Base-by-base conservation (phyloP, 2,113 vertebrate genomes). In the Callopanchax toddi region DNA sequence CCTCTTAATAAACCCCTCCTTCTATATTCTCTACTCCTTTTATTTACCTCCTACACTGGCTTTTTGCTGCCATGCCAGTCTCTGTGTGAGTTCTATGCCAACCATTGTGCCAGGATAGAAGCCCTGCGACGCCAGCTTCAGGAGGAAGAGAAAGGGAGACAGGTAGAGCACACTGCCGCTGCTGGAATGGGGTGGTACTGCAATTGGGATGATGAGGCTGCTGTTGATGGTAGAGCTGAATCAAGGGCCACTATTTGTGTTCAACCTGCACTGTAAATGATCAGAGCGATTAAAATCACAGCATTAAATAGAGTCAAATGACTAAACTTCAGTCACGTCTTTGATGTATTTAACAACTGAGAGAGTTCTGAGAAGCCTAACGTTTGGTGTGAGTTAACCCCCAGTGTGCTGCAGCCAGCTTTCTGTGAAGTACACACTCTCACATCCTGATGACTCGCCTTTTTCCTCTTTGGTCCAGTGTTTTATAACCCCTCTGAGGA, bases 1-100 rank as follows among this genome's bases (percentile, higher is more conserved):
- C 60, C 55, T 40, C 48, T 46, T 77, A 82, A 76, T 86, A 61
- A 90, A 81, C 70, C 78, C 60, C 67, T 81, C 74, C 79, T 84
- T 76, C n/a, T 83, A 68, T 77, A 78, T 76, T 78, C 77, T 81
- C 67, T 85, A 68, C 69, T 67, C 65, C 57, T 73, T 74, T 65
- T 62, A 65, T 88, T 81, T 74, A 79, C 69, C 67, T 84, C 67
- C 79, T 5, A 66, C 74, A 72, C 73, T 86, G 72, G 84, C 76
- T 69, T 63, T 86, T 81, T 71, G 71, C 71, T 65, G 65, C 84
- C 66, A 73, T 88, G 84, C 61, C 87, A 93, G 92, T 91, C 84
- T 82, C 88, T 92, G 84, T 87, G 89, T 86, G 84, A 85, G 84
- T 93, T 93, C 83, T 92, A 92, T 91, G 86, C 89, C 82, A 89